Base-by-base conservation (phyloP, 2,113 vertebrate species). In the Macquaria ambigua region DNA sequence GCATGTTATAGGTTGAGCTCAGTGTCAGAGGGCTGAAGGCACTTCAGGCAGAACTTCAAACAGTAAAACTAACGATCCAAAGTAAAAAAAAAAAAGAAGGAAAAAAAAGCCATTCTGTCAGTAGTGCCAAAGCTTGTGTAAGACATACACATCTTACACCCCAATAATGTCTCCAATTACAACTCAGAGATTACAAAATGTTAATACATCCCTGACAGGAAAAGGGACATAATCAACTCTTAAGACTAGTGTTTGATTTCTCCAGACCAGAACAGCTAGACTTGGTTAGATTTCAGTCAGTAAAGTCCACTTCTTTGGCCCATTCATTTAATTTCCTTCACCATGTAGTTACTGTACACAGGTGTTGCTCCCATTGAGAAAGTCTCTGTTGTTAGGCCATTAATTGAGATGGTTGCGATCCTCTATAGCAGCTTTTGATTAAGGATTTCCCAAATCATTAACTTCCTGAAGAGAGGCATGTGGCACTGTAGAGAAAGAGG, bases 391-490 rank as follows among this genome's bases (percentile, higher is more conserved):
- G 34, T 46, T 52, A n/a, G 41, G 50, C 4, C 4, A 3, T 72
- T 71, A 23, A 71, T 34, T 16, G 20, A 58, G 63, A 79, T 61
- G 53, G 46, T 46, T 59, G n/a, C 0, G 1, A 78, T 70, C 37
- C 72, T 88, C 68, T 94, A 97, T 76, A 98, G 95, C 93, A 99
- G 93, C 92, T 95, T 95, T 93, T 97, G 96, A 83, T 98, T 97
- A 68, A 99, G 94, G 83, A 99, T 98, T 93, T 99, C 98, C 98
- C 98, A 99, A 72, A 97, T 97, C 97, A 99, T 98, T 88, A 92
- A 94, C 91, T 93, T 98, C 71, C 97, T 96, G 96, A 98, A 98
- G 80, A 97, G 95, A 79, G 97, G 96, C 97, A 99, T 98, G 93
- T 98, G 94, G 82, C 93, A 92, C 98, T 99, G 88, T n/a, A 64